Conservation (phyloP, 2,888 invertebrate species). For the Hoplodrina blanda region DNA sequence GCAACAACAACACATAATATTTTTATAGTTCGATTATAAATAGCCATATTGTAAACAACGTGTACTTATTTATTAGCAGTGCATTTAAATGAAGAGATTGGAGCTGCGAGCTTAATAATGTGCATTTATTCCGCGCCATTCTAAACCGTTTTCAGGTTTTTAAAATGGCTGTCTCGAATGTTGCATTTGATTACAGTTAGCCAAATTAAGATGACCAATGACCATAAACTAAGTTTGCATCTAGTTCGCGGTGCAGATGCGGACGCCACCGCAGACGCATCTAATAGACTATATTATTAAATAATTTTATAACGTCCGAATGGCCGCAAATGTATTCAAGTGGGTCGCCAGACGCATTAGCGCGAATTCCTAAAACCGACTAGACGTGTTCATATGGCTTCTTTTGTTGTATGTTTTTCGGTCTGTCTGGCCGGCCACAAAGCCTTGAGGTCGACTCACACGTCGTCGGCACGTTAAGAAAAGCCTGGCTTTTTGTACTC, state of each 20-base stretch:
- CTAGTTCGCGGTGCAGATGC: conserved; percentile 54
- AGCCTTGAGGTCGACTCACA: conserved; percentile 68
- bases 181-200: conserved; percentile 50
- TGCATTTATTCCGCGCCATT: neutral
- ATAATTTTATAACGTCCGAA: conserved; percentile 70
- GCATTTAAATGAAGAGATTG: neutral
- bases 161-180: conserved; percentile 18
- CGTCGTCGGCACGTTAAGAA: conserved; percentile 61
- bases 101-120: neutral
- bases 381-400: conserved; percentile 78
- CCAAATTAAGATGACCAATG: conserved; percentile 48
- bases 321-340: conserved; percentile 76
- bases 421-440: conserved; percentile 70
- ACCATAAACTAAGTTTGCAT: conserved; percentile 34
- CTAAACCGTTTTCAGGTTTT: conserved; percentile 9
- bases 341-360: conserved; percentile 88
- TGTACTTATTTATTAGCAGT: neutral
- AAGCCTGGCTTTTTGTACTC: conserved; percentile 59
- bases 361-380: conserved; percentile 82
- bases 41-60: neutral
- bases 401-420: conserved; percentile 79
- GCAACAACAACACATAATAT: conserved; percentile 32
- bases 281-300: conserved; percentile 70
- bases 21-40: conserved; percentile 13
- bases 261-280: conserved; percentile 61